Conservation (phyloP, 2,888 invertebrate species). For the Caenorhabditis japonica region DNA sequence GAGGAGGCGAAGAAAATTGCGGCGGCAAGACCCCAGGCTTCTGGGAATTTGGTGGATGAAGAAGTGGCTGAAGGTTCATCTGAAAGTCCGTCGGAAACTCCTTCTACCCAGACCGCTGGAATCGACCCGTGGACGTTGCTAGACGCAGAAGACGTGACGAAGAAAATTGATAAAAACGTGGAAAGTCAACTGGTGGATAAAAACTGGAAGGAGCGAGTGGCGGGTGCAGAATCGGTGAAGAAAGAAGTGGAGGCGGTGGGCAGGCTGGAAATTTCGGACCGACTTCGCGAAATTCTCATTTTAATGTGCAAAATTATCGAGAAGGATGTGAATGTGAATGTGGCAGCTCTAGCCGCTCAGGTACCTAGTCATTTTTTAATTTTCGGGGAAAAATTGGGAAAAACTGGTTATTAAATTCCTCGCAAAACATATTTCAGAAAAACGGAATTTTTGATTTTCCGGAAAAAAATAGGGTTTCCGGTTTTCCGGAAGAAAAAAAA, state of each 20-base stretch:
- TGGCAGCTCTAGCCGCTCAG: conserved; percentile 89
- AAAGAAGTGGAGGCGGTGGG: conserved; percentile 31
- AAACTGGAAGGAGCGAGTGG: conserved; percentile 50
- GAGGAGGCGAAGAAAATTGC: conserved; percentile 29
- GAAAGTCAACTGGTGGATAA: conserved; percentile 42
- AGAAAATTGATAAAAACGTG: conserved; percentile 41
- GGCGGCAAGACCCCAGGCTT: neutral
- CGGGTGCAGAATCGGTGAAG: conserved; percentile 36
- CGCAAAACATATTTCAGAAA: too few relatives aligned
- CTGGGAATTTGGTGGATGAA: neutral
- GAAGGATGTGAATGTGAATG: conserved; percentile 94
- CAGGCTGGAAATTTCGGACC: conserved; percentile 36
- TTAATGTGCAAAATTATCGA: conserved; percentile 82
- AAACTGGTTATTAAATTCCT: too few relatives aligned
- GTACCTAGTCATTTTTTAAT: too few relatives aligned
- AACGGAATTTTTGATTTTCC: too few relatives aligned
- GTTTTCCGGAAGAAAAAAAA: too few relatives aligned
- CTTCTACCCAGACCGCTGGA: conserved; percentile 8
- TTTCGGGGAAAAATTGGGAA: too few relatives aligned
- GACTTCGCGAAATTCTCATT: conserved; percentile 31
- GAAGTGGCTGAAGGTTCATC: neutral
- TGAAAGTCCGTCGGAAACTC: neutral
- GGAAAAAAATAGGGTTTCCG: too few relatives aligned
- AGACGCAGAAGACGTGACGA: conserved; percentile 88
- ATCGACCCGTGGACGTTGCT: conserved; percentile 91